These are phyloP conservation scores for Hetaerina americana DNA, from an alignment of 1,140 invertebrate genomes.

Conservation along the genomic window DNA sequence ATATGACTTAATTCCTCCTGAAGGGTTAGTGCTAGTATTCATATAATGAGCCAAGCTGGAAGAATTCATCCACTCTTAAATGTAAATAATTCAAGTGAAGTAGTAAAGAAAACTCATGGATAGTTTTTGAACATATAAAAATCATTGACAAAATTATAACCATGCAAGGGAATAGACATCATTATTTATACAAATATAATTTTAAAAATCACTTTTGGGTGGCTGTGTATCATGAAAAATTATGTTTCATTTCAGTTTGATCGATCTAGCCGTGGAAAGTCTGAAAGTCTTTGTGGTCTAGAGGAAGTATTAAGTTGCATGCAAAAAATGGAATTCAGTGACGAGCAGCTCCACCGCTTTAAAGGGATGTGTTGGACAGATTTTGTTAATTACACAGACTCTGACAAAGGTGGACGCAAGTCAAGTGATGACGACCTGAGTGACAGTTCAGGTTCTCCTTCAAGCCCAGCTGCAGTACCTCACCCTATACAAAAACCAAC, in stretches of 20 bases:
- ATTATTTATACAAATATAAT: too few relatives aligned
- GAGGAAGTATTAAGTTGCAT: conserved; percentile 39
- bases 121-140: too few relatives aligned
- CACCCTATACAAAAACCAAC: not conserved
- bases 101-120: too few relatives aligned
- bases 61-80: too few relatives aligned
- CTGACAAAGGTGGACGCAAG: conserved; percentile 11
- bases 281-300: conserved; percentile 33
- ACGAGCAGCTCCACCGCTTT: conserved; percentile 41
- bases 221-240: not conserved
- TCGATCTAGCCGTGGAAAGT: conserved; percentile 35
- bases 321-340: conserved; percentile 41
- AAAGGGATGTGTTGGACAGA: conserved; percentile 36
- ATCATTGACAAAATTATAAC: too few relatives aligned
- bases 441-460: not conserved
- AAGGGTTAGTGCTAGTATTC: too few relatives aligned
- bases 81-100: too few relatives aligned
- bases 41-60: too few relatives aligned
- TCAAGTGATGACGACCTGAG: not conserved
- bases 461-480: not conserved
- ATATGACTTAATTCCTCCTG: too few relatives aligned
- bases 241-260: conserved; percentile 34
- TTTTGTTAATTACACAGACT: conserved; percentile 25
- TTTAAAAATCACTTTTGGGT: too few relatives aligned
- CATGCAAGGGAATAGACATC: too few relatives aligned